Base-by-base conservation (phyloP, 2,797 vertebrate species). In the Parauchenoglanis punctatus region DNA sequence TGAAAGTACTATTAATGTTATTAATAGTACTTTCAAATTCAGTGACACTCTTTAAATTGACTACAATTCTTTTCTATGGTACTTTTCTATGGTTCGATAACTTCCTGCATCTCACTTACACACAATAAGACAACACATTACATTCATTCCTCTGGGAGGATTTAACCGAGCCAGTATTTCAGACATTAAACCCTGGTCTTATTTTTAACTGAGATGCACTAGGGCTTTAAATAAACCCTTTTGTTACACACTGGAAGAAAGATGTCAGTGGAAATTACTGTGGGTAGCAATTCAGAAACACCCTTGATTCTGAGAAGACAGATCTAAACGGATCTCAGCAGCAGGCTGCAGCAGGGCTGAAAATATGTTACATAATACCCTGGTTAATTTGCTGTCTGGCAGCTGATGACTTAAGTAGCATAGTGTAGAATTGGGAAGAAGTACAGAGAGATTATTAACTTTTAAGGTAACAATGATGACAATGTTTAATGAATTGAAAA, bases 181-280 rank as follows among this genome's bases (percentile, higher is more conserved):
- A 83, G 20, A 28, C 59, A 44, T 25, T 65, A 35, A 84, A 78
- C 61, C 59, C 40, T 72, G 25, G 0, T 72, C 67, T 87, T 84
- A 49, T 76, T 70, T 84, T 54, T 84, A 70, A 28, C n/a, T 52
- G 49, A 86, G 88, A 89, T 78, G 84, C 70, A 67, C 76, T 72
- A 88, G 86, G 83, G 91, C 91, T 85, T 83, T 93, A 94, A 88
- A 93, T 93, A 91, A 93, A 92, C 88, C 88, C 81, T 93, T 91
- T 86, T 87, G 81, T 87, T 85, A 85, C 89, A 92, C 80, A 61
- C 85, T 72, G 86, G 83, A 88, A 92, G 86, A 93, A 92, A 93
- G 92, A 91, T 94, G 92, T 90, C 94, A 92, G 91, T 92, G 93
- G 92, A 95, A 94, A 95, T 95, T 93, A 94, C 92, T 91, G 93